Base-by-base conservation (phyloP, 2,113 vertebrate species). In the Camelus bactrianus region DNA sequence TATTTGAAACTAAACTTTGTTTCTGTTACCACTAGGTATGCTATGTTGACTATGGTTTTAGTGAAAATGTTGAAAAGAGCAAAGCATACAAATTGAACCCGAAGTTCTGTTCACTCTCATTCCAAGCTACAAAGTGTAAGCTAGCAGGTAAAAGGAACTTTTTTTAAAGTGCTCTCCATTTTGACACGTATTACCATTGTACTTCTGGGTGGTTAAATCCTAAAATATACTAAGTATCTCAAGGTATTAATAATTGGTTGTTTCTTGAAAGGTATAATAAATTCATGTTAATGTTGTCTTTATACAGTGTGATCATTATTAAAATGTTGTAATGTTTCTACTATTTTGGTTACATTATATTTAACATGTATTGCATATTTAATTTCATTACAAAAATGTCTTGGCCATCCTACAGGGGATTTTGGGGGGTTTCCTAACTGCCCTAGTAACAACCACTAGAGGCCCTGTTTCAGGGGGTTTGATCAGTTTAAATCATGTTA, bases 41-140 rank as follows among this genome's bases (percentile, higher is more conserved):
- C 98, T 99, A 99, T 76, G 98, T 99, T 97, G 99, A 99, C 97
- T 98, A 99, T 70, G 99, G 99, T 46, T 99, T 99, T 96, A 99
- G 98, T 97, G 99, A 99, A 91, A 97, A 98, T 88, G 98, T 99
- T 84, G 98, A 98, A 96, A 98, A 94, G 69, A 98, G 3, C 80
- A 99, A 98, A 97, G 98, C 99, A 17, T 98, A 99, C 97, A 98
- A 98, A 92, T 98, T 99, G 32, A 98, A 98, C 83, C 98, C 98
- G n/a, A 98, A 98, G 82, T 99, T 99, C 98, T 92, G 98, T 89
- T 98, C 93, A 0, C 98, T 99, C 58, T 99, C 99, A 46, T 99
- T 99, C 96, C 99, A 99, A 98, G 99, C 99, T 83, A 98, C 98
- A 10, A 99, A 98, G 97, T 99, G 99, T 97, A 99, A 98, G 93